Conservation (phyloP, 2,888 invertebrate species). For the Orthosia cruda region DNA sequence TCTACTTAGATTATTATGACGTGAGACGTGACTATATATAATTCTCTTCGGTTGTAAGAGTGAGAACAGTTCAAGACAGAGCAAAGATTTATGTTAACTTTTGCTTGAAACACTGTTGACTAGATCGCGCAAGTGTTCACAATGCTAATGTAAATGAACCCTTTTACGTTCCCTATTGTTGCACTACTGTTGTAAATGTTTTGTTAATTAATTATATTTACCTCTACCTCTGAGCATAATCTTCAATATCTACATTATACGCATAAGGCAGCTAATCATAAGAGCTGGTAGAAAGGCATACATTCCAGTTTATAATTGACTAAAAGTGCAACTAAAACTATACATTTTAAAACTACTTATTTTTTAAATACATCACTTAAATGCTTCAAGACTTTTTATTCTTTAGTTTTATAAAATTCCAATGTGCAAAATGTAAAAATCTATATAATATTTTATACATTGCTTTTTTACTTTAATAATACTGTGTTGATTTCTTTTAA, state of each 20-base stretch:
- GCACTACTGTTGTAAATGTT: conserved; percentile 11
- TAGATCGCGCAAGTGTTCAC: conserved; percentile 3
- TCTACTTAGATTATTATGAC: too few relatives aligned
- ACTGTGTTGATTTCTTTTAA: conserved; percentile 41
- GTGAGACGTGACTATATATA: background rate
- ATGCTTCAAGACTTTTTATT: conserved; percentile 18
- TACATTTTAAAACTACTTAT: conserved; percentile 2
- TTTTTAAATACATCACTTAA: conserved; percentile 31
- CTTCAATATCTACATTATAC: conserved; percentile 16
- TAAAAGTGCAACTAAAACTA: conserved; percentile 53
- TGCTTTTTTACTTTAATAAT: conserved; percentile 24
- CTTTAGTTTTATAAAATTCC: conserved; percentile 40
- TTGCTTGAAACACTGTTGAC: conserved; percentile 15
- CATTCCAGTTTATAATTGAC: conserved; percentile 48
- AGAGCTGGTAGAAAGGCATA: conserved; percentile 55
- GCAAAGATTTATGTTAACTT: background rate
- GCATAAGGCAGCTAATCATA: conserved; percentile 63
- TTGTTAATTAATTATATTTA: conserved; percentile 15
- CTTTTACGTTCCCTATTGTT: conserved; percentile 27
- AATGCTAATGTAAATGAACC: conserved; percentile 26
- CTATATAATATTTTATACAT: conserved; percentile 6
- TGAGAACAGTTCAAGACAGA: background rate
- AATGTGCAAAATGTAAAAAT: conserved; percentile 63
- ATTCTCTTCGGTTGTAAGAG: background rate
- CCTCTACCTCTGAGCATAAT: conserved; percentile 14